Base-by-base conservation (phyloP, 2,113 vertebrate genomes). In the Paramisgurnus dabryanus region DNA sequence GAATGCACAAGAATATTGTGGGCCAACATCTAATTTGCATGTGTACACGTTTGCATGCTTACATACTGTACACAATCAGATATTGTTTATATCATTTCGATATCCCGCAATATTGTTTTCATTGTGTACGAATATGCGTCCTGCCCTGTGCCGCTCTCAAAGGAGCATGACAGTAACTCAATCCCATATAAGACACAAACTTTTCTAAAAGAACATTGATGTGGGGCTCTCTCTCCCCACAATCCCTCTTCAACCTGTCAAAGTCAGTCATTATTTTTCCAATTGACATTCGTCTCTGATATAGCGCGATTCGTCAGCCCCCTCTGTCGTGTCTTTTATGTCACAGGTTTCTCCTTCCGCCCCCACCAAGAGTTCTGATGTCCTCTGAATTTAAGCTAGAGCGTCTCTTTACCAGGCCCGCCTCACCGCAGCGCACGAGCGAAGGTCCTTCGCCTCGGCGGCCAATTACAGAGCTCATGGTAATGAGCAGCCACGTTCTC, bases 181-280 rank as follows among this genome's bases (percentile, higher is more conserved):
- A n/a, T 67, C 63, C 72, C 67, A 73, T 60, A 71, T 50, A 60
- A 74, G 69, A 53, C 76, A 75, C 87, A 91, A 92, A 92, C 89
- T 93, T 93, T 93, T 89, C 90, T 87, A 87, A 87, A 89, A 55
- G 85, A 85, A 79, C 89, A 88, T 90, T 91, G 86, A 90, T 91
- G 89, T 90, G 86, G 43, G 66, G 47, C 55, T 74, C 57, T 71
- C 65, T 43, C 41, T 49, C 40, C 63, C 57, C 2, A 50, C 67
- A 49, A 68, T 87, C 83, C 75, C 82, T 63, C 6, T 68, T 82
- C 45, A 47, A 49, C 41, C 72, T 84, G 79, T 89, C 88, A 86
- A 87, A 91, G 90, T 93, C 92, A 92, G 90, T 93, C 92, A 92
- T 93, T 93, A 93, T 93, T 91, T 92, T 78, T 87, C 86, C 60